phyloP scores from a whole-genome alignment of 2,797 vertebrate genomes.

The Parauchenoglanis ngamensis region DNA sequence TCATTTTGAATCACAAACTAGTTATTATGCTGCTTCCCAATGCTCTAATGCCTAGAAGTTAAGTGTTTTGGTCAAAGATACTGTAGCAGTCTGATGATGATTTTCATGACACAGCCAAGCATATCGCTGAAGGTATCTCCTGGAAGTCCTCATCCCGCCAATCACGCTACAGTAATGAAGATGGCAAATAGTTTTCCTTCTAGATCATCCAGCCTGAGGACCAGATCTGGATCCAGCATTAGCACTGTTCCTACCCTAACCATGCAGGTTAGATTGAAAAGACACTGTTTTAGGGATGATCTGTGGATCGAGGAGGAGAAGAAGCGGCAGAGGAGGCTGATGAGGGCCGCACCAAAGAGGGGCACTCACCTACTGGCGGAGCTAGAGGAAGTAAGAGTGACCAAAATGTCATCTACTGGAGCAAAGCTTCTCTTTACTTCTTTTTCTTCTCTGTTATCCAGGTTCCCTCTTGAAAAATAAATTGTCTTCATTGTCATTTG shows the following conservation, averaged over 20 bases:
- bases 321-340: conserved; percentile 72
- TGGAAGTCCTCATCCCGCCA: conserved; percentile 64
- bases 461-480: neutral
- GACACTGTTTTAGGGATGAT: conserved; percentile 79
- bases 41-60: neutral
- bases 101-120: conserved; percentile 26
- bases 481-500: neutral
- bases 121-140: conserved; percentile 50
- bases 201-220: conserved; percentile 51
- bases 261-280: conserved; percentile 44
- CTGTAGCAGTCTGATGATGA: neutral
- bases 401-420: neutral
- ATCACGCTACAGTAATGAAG: conserved; percentile 64
- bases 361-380: conserved; percentile 60
- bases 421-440: neutral
- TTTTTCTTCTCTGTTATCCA: neutral
- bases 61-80: neutral
- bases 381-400: conserved; percentile 78
- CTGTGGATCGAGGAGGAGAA: conserved; percentile 83
- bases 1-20: neutral
- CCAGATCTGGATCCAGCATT: conserved; percentile 53
- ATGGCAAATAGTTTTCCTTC: conserved; percentile 54
- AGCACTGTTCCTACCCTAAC: conserved; percentile 53
- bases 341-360: conserved; percentile 63
- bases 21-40: neutral